These are phyloP conservation scores for Lasioglossum villosulum DNA, from an alignment of 2,888 invertebrate species.

Conservation along the genomic window DNA sequence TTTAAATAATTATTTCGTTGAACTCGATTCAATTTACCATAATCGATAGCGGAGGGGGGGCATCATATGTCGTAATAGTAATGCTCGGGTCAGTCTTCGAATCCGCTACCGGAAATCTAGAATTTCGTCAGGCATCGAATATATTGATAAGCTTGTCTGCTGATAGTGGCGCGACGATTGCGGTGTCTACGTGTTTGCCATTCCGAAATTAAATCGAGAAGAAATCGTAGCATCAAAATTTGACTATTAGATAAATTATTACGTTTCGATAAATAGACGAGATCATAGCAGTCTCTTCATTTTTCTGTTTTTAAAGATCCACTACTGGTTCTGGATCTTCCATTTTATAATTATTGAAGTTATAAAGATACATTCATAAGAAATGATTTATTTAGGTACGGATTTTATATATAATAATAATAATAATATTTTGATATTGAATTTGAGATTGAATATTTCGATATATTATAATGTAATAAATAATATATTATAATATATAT, in stretches of 20 bases:
- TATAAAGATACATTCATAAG: too few relatives aligned
- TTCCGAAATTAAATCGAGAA: neutral
- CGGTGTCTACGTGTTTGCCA: neutral
- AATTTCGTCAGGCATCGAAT: conserved; percentile 35
- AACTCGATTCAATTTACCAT: neutral
- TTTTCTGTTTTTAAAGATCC: too few relatives aligned
- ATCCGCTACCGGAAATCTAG: conserved; percentile 24
- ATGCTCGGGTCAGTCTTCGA: conserved; percentile 20
- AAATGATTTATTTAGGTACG: too few relatives aligned
- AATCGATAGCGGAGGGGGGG: neutral
- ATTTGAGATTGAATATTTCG: too few relatives aligned
- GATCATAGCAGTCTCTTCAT: too few relatives aligned
- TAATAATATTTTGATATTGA: too few relatives aligned
- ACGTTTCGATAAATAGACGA: neutral
- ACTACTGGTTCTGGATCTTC: too few relatives aligned
- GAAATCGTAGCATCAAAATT: neutral
- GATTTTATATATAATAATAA: too few relatives aligned
- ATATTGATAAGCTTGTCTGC: conserved; percentile 29
- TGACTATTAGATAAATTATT: neutral
- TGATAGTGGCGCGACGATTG: conserved; percentile 21
- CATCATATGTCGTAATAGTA: conserved; percentile 9
- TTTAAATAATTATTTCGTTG: neutral
- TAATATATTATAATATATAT: too few relatives aligned
- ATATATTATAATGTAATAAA: too few relatives aligned
- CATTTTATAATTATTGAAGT: too few relatives aligned